A percentile compares a stretch with the other conserved stretches of the same genome.
Evolutionary conservation across 2,797 vertebrate genomes (phyloP).

Genomic region (Trachops cirrhosus): DNA sequence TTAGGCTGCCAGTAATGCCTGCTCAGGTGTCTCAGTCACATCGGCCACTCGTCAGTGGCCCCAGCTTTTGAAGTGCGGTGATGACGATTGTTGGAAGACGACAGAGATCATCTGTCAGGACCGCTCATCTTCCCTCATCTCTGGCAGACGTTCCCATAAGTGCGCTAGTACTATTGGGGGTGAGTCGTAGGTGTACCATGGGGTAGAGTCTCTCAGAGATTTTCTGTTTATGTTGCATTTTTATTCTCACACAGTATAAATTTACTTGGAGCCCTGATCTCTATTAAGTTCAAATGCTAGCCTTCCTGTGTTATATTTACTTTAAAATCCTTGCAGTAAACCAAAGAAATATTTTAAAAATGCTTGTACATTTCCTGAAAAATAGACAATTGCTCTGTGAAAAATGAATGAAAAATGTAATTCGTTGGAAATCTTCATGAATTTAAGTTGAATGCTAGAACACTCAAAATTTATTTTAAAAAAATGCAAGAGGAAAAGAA

Average conservation of each 20-base stretch:
- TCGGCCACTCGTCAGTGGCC: background rate
- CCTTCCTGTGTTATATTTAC: background rate
- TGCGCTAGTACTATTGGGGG: background rate
- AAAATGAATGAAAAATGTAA: background rate
- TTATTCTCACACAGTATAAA: background rate
- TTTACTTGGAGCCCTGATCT: background rate
- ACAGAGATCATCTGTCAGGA: background rate
- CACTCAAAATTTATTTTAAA: background rate
- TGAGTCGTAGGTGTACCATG: background rate
- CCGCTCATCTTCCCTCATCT: background rate
- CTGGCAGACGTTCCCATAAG: background rate
- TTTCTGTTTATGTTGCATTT: constrained; percentile 6
- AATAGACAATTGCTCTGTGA: background rate
- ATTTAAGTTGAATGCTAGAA: background rate
- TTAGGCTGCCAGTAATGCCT: background rate
- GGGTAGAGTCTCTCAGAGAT: background rate
- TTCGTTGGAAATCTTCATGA: background rate
- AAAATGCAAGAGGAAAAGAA: background rate
- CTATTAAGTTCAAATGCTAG: background rate
- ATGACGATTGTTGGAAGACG: background rate
- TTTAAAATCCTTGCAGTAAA: background rate
- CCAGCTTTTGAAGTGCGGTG: background rate
- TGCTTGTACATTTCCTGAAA: background rate
- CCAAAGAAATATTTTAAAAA: background rate
- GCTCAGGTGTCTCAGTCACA: background rate